Evolutionary conservation across 1,140 invertebrate species (phyloP), one percentile per base, ranked within the genome.

Genomic region (Coptotermes formosanus): DNA sequence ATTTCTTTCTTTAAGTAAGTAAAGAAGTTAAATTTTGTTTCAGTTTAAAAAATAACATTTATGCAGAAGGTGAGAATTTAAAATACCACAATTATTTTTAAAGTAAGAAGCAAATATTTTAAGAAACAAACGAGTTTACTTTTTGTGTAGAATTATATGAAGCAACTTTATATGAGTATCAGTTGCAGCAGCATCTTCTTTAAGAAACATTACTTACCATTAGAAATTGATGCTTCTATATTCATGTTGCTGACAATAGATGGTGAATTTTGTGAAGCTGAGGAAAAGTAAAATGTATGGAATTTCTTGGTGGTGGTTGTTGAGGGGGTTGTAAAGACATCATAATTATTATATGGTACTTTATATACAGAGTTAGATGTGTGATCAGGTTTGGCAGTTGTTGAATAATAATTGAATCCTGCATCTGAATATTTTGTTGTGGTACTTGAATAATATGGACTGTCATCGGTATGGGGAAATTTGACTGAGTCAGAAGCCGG

Each of bases 381-480:
- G 1, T 55, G 19, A 2, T 75, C 64, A 75, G 64, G 14, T 75
- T 75, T 25, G n/a, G 64, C 64, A n/a, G 64, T n/a, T 64, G 59
- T 64, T 75, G 64, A 75, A 75, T 30, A 75, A 30, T 75, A 75
- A 75, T 30, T 75, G 64, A 75, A 30, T n/a, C 64, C 64, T 30
- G n/a, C 64, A 32, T 82, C 21, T 82, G 85, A 81, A 82, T 55
- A 82, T 82, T 82, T 69, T 86, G 85, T 82, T 86, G 85, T 82
- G 30, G 30, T 75, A 6, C 64, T 75, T 30, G 30, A 84, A 30
- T 45, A 82, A 55, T 85, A 85, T 30, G 82, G 85, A n/a, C 82
- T 85, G 44, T 82, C 19, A 21, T 85, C 12, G 25, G 25, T 85
- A 81, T 85, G 3, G 85, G n/a, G 30, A 45, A 81, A 82, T 45